Evolutionary conservation across 2,797 vertebrate species (phyloP).

Genomic region (Schizothorax lantsangensis): DNA sequence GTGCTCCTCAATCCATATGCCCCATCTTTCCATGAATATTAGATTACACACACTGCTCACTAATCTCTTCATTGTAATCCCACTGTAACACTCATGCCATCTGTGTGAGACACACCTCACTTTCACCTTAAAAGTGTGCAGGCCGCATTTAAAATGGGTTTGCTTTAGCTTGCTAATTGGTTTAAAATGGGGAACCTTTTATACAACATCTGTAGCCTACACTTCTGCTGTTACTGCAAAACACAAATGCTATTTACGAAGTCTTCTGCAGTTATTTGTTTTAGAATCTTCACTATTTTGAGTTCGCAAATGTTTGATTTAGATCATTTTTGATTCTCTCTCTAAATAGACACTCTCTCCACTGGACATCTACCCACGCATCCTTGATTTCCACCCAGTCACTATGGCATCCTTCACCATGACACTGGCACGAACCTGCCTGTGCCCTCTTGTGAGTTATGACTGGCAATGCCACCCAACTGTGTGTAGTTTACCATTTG

Average conservation of each 20-base stretch:
- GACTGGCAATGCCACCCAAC: background rate
- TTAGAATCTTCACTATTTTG: background rate
- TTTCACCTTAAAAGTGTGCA: conserved; percentile 9
- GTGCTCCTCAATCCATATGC: background rate
- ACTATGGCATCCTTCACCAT: conserved; percentile 95
- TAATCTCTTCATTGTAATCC: conserved; percentile 45
- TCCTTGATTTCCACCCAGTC: conserved; percentile 91
- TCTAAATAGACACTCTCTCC: conserved; percentile 88
- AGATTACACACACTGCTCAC: conserved; percentile 40
- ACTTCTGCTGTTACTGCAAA: background rate
- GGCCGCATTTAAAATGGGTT: background rate
- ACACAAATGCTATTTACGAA: background rate
- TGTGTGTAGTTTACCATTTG: background rate
- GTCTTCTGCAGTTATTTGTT: background rate
- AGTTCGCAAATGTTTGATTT: background rate
- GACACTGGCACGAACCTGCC: conserved; percentile 90
- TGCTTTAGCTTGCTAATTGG: conserved; percentile 2
- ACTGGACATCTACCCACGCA: conserved; percentile 90
- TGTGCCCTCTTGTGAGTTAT: conserved; percentile 90
- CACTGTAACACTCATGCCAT: conserved; percentile 33
- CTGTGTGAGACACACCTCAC: conserved; percentile 2
- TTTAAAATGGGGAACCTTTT: background rate
- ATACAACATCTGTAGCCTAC: background rate
- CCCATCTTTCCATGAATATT: conserved; percentile 21
- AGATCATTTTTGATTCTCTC: conserved; percentile 9